A percentile compares a stretch with the other conserved stretches of the same genome.
Evolutionary conservation across 2,888 invertebrate species (phyloP).

Genomic region (Frankliniella fusca): DNA sequence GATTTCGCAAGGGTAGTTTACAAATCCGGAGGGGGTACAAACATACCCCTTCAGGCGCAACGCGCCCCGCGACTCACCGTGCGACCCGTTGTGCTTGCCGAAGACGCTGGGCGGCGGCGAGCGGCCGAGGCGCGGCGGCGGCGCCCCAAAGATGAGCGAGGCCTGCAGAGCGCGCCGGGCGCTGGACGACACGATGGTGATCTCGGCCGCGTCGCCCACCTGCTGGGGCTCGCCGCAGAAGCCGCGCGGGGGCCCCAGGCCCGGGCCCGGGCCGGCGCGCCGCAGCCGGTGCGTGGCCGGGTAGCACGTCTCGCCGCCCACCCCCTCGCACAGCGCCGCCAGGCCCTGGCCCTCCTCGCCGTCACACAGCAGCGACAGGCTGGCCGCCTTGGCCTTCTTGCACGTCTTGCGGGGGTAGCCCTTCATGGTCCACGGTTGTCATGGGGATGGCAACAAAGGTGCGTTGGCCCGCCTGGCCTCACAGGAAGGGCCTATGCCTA

Average conservation of each 20-base stretch:
- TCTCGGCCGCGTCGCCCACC: not conserved
- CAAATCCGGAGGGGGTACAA: too few species aligned
- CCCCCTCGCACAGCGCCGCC: not conserved
- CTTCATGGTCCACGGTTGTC: not conserved
- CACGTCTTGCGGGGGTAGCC: conserved; percentile 17
- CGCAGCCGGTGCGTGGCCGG: not conserved
- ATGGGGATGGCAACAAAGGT: not conserved
- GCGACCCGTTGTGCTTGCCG: not conserved
- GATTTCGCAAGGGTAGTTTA: too few species aligned
- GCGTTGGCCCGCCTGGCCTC: too few species aligned
- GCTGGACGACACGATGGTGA: conserved; percentile 12
- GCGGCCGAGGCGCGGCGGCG: not conserved
- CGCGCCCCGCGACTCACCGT: not conserved
- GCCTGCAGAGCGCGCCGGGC: not conserved
- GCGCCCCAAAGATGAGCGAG: not conserved
- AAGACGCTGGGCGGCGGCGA: conserved; percentile 21
- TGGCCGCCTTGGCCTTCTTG: conserved; percentile 13
- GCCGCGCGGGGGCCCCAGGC: not conserved
- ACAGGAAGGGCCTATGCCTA: too few species aligned
- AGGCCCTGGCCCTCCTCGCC: conserved; percentile 11
- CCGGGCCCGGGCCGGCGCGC: not conserved
- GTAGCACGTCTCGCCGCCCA: conserved; percentile 20
- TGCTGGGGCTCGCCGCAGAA: conserved; percentile 13
- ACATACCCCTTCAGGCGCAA: too few species aligned
- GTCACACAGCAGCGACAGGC: not conserved